A percentile compares a stretch with the other conserved stretches of the same genome.
Conservation (phyloP, 2,888 invertebrate species). For the Microchrysa polita region DNA sequence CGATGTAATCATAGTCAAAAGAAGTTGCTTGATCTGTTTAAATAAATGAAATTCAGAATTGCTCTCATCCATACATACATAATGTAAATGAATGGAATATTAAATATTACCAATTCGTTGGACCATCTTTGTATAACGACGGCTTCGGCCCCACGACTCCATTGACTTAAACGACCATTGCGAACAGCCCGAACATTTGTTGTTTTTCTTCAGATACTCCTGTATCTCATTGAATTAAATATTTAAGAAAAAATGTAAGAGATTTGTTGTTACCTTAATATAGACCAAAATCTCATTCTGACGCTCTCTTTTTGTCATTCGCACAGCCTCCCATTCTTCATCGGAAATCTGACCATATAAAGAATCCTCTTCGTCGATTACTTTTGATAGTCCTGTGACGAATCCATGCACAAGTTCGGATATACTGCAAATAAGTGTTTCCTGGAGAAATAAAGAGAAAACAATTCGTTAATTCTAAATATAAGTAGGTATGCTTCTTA, state of each 20-base stretch:
- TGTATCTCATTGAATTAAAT: constrained; percentile 43
- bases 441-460: constrained; percentile 62
- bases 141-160: constrained; percentile 68
- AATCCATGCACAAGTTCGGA: constrained; percentile 75
- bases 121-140: constrained; percentile 55
- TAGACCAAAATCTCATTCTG: constrained; percentile 71
- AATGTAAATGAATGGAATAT: neutral
- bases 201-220: constrained; percentile 58
- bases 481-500: constrained; percentile 56
- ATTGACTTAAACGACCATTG: constrained; percentile 69
- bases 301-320: constrained; percentile 75
- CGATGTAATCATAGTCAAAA: constrained; percentile 53
- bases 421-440: constrained; percentile 74
- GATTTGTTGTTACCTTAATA: constrained; percentile 69
- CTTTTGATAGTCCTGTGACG: constrained; percentile 73
- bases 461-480: constrained; percentile 13
- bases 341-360: constrained; percentile 80
- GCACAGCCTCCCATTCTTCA: constrained; percentile 86
- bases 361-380: constrained; percentile 76
- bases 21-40: constrained; percentile 9
- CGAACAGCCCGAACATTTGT: constrained; percentile 68
- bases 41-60: neutral
- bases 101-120: constrained; percentile 43
- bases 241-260: neutral
- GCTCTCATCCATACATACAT: neutral